A percentile compares a stretch with the other conserved stretches of the same genome.
Conservation (phyloP, 2,888 invertebrate species). For the Timema cristinae region DNA sequence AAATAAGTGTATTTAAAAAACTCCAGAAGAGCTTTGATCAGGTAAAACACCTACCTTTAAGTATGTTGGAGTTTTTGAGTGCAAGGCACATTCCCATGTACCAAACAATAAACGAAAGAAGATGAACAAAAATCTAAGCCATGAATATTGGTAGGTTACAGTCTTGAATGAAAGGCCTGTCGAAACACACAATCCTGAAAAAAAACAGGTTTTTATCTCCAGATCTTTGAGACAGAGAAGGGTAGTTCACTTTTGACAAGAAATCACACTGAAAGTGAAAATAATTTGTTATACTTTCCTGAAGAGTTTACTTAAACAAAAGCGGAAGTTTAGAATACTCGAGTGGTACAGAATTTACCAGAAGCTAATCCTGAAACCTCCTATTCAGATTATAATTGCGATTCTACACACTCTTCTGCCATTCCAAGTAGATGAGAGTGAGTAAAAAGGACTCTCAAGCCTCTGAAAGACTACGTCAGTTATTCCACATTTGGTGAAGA, state of each 20-base stretch:
- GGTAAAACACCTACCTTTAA: not conserved
- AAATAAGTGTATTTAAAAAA: not conserved
- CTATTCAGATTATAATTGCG: not conserved
- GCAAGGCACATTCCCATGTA: conserved; percentile 1
- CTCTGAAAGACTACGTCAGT: too few species aligned
- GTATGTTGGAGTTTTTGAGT: not conserved
- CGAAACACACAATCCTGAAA: not conserved
- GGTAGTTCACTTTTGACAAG: not conserved
- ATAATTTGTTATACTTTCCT: not conserved
- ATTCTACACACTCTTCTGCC: too few species aligned
- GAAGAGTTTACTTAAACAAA: not conserved
- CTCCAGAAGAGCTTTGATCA: not conserved
- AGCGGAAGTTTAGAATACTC: not conserved
- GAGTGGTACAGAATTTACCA: not conserved
- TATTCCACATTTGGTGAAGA: too few species aligned
- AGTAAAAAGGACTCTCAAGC: too few species aligned
- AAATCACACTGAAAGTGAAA: not conserved
- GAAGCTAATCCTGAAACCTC: not conserved
- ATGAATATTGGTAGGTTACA: not conserved
- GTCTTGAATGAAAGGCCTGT: not conserved
- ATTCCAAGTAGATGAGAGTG: too few species aligned
- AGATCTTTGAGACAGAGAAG: not conserved
- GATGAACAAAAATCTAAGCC: not conserved
- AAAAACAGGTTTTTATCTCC: not conserved
- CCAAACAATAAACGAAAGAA: not conserved